phyloP scores from a whole-genome alignment of 2,888 invertebrate species.

The Oxycera nigricornis region DNA sequence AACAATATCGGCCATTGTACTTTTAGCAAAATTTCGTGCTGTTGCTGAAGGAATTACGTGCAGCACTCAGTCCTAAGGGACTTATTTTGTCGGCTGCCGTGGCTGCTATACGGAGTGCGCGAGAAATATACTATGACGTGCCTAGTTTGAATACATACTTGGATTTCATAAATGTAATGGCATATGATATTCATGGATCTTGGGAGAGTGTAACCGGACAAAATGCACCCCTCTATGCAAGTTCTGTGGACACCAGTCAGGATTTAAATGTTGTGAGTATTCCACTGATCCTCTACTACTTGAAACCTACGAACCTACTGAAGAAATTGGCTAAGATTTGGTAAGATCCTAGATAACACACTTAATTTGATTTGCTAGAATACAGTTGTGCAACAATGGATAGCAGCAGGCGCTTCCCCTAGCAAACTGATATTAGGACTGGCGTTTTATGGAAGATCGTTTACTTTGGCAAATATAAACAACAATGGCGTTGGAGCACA shows the following conservation, averaged over 20 bases:
- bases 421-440: conserved; percentile 60
- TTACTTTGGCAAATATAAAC: conserved; percentile 57
- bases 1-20: neutral
- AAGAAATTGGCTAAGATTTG: neutral
- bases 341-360: neutral
- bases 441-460: conserved; percentile 60
- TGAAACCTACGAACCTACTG: neutral
- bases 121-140: conserved; percentile 64
- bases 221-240: conserved; percentile 63
- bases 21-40: conserved; percentile 51
- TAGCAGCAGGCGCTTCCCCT: conserved; percentile 56
- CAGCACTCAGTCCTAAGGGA: conserved; percentile 57
- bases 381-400: conserved; percentile 58
- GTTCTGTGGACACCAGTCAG: conserved; percentile 49
- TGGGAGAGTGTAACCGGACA: conserved; percentile 64
- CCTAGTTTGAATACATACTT: conserved; percentile 61
- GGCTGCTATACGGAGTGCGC: conserved; percentile 60
- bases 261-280: conserved; percentile 60
- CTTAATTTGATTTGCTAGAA: conserved; percentile 54
- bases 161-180: conserved; percentile 67
- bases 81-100: conserved; percentile 65
- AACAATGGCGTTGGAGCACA: conserved; percentile 62
- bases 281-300: neutral
- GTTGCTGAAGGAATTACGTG: conserved; percentile 57
- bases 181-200: conserved; percentile 67